Conservation (phyloP, 2,888 invertebrate genomes). For the Synergus japonicus region DNA sequence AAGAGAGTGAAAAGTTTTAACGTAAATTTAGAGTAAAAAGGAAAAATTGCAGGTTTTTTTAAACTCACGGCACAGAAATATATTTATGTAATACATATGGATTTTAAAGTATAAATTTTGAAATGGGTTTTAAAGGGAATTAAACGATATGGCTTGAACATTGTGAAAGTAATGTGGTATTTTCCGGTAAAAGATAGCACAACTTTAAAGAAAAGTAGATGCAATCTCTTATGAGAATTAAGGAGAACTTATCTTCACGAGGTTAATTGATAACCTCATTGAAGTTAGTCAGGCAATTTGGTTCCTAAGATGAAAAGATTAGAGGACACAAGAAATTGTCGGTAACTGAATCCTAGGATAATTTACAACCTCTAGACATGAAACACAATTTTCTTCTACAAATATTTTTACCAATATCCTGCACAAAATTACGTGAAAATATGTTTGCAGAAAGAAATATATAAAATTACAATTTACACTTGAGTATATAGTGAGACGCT, state of each 20-base stretch:
- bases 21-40: not conserved
- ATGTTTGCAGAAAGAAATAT: not conserved
- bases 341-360: not conserved
- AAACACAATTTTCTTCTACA: not conserved
- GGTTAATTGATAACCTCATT: not conserved
- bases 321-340: not conserved
- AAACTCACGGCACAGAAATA: not conserved
- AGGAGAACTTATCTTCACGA: not conserved
- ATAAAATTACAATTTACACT: not conserved
- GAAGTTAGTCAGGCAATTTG: not conserved
- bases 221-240: not conserved
- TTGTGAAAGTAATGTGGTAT: not conserved
- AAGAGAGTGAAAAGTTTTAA: not conserved
- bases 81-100: not conserved
- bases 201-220: conserved; percentile 1
- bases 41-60: not conserved
- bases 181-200: not conserved
- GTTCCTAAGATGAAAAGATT: not conserved
- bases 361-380: conserved; percentile 2
- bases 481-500: not conserved
- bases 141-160: not conserved
- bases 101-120: too few relatives aligned
- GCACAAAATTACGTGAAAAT: not conserved
- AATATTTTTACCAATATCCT: not conserved
- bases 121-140: not conserved